A percentile compares a stretch with the other conserved stretches of the same genome.
Conservation (phyloP, 2,113 vertebrate species). For the Anarrhichthys ocellatus region DNA sequence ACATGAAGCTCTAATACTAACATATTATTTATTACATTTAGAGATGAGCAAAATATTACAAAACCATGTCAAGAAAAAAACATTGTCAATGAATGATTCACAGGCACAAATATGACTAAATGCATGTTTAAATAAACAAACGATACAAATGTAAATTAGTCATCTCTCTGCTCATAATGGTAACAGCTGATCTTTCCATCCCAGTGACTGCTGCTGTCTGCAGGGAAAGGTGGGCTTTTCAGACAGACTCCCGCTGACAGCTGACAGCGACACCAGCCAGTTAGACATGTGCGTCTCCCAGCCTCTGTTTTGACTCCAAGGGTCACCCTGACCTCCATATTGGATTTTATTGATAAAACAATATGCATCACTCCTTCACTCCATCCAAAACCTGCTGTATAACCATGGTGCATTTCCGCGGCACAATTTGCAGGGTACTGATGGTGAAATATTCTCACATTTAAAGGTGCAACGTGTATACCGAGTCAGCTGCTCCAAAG, state of each 20-base stretch:
- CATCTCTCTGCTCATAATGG: slow-evolving; percentile 1
- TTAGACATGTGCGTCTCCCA: not conserved
- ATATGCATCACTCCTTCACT: not conserved
- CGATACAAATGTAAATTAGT: slow-evolving; percentile 21
- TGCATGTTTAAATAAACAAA: slow-evolving; percentile 34
- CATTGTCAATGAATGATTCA: slow-evolving; percentile 24
- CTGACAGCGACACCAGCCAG: not conserved
- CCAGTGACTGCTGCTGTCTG: slow-evolving; percentile 1
- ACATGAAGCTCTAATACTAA: slow-evolving; percentile 1
- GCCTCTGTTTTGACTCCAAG: not conserved
- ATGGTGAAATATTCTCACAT: not conserved
- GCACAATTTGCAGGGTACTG: not conserved
- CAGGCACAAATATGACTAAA: not conserved
- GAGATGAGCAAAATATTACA: not conserved
- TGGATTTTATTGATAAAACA: not conserved
- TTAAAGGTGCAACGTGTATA: not conserved
- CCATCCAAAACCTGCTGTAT: not conserved
- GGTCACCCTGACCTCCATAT: not conserved
- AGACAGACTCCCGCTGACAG: slow-evolving; percentile 8
- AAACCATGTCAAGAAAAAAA: not conserved
- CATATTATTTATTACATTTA: not conserved
- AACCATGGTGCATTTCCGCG: accelerated
- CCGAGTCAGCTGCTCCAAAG: not conserved
- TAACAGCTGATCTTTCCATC: slow-evolving; percentile 18
- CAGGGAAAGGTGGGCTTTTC: slow-evolving; percentile 1